Evolutionary conservation across 2,888 invertebrate genomes (phyloP), one percentile per base, ranked within the genome.

Genomic region (Meiosimyza platycephala): DNA sequence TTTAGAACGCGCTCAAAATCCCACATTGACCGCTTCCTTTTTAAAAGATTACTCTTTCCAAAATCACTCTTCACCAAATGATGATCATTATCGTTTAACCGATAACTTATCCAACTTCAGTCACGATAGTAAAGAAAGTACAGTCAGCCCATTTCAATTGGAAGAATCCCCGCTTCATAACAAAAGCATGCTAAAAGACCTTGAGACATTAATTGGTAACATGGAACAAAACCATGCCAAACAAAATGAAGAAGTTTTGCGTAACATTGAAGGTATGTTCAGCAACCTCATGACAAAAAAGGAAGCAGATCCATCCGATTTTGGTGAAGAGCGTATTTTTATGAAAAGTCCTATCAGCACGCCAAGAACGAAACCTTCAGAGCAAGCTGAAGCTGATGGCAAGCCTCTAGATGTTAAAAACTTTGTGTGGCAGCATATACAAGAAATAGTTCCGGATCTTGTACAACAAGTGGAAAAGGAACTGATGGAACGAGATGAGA

Each of bases 401-500:
- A 62, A 70, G 63, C 47, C n/a, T 16, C 15, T 13, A 4, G 86
- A 87, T 81, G 83, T 88, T 0, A 85, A 83, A 74, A 84, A 80
- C 72, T 88, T 88, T 76, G 85, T 88, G 3, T 85, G 87, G 82
- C 85, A 87, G 59, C 87, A 88, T 54, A 88, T 88, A 66, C 88
- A 88, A 67, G 88, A 88, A 18, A 86, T 88, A 71, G 83, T 85
- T 12, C 88, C 88, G 0, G 86, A 87, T 75, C 76, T 88, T 11
- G 88, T 88, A 3, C 85, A 85, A 47, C 87, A 87, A 73, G 86
- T 88, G 0, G 86, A 86, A 65, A 83, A 83, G 55, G 88, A 87
- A 55, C 78, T 88, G 0, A 80, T 82, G 77, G 84, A 82, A 50
- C 79, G 76, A 1, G 78, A 74, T 6, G 51, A 73, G 2, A 70